Evolutionary conservation across 2,888 invertebrate species (phyloP).

Genomic region (Epicampocera succincta): DNA sequence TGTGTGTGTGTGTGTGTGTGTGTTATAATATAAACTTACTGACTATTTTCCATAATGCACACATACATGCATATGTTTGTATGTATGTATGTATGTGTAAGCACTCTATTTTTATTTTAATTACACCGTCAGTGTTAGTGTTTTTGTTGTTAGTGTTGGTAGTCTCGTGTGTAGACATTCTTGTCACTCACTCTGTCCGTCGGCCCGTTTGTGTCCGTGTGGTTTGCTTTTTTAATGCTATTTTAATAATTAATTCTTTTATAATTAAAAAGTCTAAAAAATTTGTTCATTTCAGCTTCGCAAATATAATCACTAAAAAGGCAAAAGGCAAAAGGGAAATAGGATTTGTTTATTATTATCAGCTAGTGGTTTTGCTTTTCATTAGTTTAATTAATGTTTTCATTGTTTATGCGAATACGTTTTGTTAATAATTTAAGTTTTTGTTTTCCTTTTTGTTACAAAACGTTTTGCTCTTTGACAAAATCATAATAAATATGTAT

Average conservation of each 20-base stretch:
- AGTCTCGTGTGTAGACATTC: constrained; percentile 5
- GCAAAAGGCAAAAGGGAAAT: constrained; percentile 68
- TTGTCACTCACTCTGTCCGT: no score
- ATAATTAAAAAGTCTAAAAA: constrained; percentile 63
- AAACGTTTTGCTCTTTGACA: constrained; percentile 3
- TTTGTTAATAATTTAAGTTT: constrained; percentile 9
- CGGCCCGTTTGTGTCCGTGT: background rate
- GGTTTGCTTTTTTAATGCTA: constrained; percentile 15
- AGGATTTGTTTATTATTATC: constrained; percentile 52
- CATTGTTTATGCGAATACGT: constrained; percentile 23
- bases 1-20: background rate
- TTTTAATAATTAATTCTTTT: constrained; percentile 34
- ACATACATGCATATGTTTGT: no score
- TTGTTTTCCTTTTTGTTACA: constrained; percentile 4
- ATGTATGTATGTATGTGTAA: no score
- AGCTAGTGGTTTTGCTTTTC: constrained; percentile 24
- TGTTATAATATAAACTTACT: background rate
- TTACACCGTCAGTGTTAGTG: constrained; percentile 19
- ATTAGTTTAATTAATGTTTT: constrained; percentile 33
- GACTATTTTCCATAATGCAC: background rate
- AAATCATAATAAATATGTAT: constrained; percentile 14
- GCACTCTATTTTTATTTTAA: background rate
- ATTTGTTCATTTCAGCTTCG: constrained; percentile 66
- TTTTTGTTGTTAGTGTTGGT: constrained; percentile 2
- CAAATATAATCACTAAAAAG: constrained; percentile 67